These are phyloP conservation scores for Ptilonorhynchus violaceus DNA, from an alignment of 2,113 vertebrate species.

Conservation along the genomic window DNA sequence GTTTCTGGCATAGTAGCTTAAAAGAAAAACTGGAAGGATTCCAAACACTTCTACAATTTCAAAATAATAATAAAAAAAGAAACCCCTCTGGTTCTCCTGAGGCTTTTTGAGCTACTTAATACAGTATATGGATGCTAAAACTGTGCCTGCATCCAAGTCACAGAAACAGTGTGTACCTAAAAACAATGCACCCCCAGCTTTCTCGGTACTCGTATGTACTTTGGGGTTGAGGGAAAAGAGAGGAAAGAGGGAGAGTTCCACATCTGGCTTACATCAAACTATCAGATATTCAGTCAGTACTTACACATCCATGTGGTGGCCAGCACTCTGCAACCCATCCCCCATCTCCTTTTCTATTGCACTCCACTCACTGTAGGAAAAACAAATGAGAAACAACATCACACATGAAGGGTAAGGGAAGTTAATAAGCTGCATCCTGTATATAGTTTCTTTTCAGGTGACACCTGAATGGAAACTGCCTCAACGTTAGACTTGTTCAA, in stretches of 20 bases:
- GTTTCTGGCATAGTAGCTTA: slow-evolving; percentile 60
- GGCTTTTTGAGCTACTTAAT: slow-evolving; percentile 69
- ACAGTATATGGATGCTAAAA: slow-evolving; percentile 36
- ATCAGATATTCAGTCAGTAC: slow-evolving; percentile 74
- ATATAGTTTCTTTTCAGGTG: slow-evolving; percentile 40
- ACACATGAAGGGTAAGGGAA: slow-evolving; percentile 41
- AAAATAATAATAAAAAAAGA: slow-evolving; percentile 70
- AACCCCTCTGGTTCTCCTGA: slow-evolving; percentile 51
- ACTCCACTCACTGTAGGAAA: slow-evolving; percentile 88
- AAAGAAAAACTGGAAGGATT: slow-evolving; percentile 50
- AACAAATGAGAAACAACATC: slow-evolving; percentile 60
- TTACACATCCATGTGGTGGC: slow-evolving; percentile 97
- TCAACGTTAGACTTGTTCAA: background rate
- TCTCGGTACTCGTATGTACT: background rate
- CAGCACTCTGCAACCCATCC: slow-evolving; percentile 92
- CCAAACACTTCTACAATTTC: slow-evolving; percentile 62
- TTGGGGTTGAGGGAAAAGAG: slow-evolving; percentile 19
- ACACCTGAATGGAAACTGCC: slow-evolving; percentile 44
- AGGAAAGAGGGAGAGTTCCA: slow-evolving; percentile 43
- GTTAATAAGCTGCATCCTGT: slow-evolving; percentile 56
- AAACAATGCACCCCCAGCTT: background rate
- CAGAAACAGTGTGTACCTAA: slow-evolving; percentile 5
- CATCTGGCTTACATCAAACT: slow-evolving; percentile 69
- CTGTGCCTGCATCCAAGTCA: slow-evolving; percentile 22
- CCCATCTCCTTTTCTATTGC: slow-evolving; percentile 96